These are phyloP conservation scores for Trichosurus vulpecula DNA, from an alignment of 2,797 vertebrate genomes.

Conservation along the genomic window DNA sequence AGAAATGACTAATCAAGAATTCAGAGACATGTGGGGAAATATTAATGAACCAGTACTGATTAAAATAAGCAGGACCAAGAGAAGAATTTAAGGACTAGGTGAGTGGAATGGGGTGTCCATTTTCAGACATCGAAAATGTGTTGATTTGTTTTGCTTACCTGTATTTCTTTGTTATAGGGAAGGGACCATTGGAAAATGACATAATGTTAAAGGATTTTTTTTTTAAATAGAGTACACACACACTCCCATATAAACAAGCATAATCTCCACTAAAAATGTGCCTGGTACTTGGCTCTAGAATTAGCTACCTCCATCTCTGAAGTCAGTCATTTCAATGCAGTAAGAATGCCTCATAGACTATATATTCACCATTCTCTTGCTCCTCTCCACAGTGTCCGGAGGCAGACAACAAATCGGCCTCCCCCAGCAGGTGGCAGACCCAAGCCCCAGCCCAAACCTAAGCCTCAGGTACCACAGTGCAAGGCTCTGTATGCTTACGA, in stretches of 20 bases:
- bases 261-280: not conserved
- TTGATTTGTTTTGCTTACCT: not conserved
- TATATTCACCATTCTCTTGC: not conserved
- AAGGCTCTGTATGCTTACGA: conserved; percentile 97
- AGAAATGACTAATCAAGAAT: not conserved
- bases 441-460: conserved; percentile 97
- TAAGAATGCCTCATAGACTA: not conserved
- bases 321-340: not conserved
- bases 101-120: not conserved
- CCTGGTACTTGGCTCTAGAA: not conserved
- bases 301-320: not conserved
- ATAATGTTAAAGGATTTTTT: not conserved
- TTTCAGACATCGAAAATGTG: not conserved
- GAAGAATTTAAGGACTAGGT: not conserved
- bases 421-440: conserved; percentile 93
- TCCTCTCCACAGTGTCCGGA: conserved; percentile 86
- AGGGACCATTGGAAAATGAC: not conserved
- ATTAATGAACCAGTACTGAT: not conserved
- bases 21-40: not conserved
- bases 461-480: conserved; percentile 98
- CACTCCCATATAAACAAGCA: not conserved
- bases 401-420: conserved; percentile 90
- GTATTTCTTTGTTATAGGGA: not conserved
- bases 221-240: not conserved
- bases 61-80: not conserved